Base-by-base conservation (phyloP, 2,797 vertebrate species). In the Philypnodon macrostomus region DNA sequence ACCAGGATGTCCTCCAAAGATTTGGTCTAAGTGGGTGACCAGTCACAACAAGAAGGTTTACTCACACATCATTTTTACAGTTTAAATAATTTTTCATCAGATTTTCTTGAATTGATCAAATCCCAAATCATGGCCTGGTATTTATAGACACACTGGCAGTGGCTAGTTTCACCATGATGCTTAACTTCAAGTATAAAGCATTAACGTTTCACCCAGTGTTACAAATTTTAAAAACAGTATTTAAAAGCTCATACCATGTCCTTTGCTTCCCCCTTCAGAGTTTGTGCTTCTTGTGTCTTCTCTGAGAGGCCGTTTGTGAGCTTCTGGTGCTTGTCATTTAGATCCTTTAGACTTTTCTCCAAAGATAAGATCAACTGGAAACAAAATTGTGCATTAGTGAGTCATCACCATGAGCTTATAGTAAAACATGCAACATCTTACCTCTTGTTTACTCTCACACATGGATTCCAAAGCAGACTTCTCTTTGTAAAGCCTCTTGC, bases 361-460 rank as follows among this genome's bases (percentile, higher is more conserved):
- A 90, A 50, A 1, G 81, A 82, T 41, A 81, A 17, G 29, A 90
- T 88, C 29, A 88, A 35, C 91, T 91, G 21, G 29, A 35, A n/a
- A 54, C 7, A 49, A 61, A 61, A 63, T n/a, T n/a, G n/a, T n/a
- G n/a, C 1, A 42, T 12, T 39, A 1, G 32, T 1, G 10, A 9
- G 14, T 5, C 7, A 15, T 29, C 15, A 27, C 8, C 1, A 14
- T 8, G 9, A n/a, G n/a, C n/a, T n/a, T 9, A 40, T 13, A 14
- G n/a, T 24, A 15, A 24, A 14, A 8, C 3, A 3, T 26, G 14
- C 9, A 32, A 4, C 26, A 5, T 15, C 6, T 37, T 84, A 91
- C 90, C 88, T 87, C 59, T 42, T 90, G 85, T 44, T 89, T 90
- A 19, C 89, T 80, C 14, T 80, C 83, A 52, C 86, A 89, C 16